Evolutionary conservation across 2,888 invertebrate genomes (phyloP), one percentile per base, ranked within the genome.

Genomic region (Melipona beecheii): DNA sequence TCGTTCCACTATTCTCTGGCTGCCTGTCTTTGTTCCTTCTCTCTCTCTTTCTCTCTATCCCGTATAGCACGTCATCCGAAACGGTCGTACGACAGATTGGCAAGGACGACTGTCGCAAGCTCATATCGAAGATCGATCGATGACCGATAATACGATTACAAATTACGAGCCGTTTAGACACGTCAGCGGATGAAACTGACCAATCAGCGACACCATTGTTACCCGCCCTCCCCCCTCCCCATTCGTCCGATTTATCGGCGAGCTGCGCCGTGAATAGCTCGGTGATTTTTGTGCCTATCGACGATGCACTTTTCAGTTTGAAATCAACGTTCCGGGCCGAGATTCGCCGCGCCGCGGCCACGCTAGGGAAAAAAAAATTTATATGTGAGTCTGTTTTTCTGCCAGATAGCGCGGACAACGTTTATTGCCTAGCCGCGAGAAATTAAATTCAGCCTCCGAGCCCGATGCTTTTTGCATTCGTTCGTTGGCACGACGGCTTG

Each of bases 151-250:
- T 90, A 85, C 89, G 84, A 90, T 92, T 90, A 92, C 91, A 89
- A 91, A 91, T 91, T 90, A 92, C 90, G 82, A 81, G 84, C 83
- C 89, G 89, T 87, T 90, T 87, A 88, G 87, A 80, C 88, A 83
- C 87, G 89, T 90, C 87, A 89, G 92, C 89, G 85, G 73, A 71
- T 84, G 91, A 92, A 92, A 91, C 89, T 91, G 90, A 92, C 89
- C 92, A 93, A 93, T 93, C 92, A 93, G 85, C 89, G 85, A 79
- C 83, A 75, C 91, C 84, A 92, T 93, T 93, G 92, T 92, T 86
- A 79, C 78, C 19, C 70, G 15, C 9, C 9, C 9, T 1, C 4
- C 9, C 36, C 4, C 76, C 19, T 70, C 17, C 9, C 43, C 9
- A 6, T 43, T 43, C 43, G 69, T 66, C 43, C 83, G 79, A 83